Evolutionary conservation across 64 coral and sea anemone genomes (phyloP), one percentile per base, ranked within the genome.

Genomic region (Porites australiensis): DNA sequence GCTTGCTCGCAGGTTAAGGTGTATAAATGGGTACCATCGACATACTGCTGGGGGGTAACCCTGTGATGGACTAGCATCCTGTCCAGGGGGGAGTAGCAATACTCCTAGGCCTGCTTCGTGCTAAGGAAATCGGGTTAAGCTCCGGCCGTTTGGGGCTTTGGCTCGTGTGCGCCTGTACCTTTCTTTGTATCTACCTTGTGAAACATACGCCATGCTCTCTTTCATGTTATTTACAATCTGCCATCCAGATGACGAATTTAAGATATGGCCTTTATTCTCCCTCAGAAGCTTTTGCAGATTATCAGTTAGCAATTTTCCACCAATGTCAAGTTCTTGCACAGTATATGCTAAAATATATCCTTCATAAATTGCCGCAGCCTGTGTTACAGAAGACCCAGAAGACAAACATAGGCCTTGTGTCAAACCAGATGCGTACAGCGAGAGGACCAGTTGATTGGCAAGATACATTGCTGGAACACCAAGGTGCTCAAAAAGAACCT

Each of bases 171-270:
- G 22, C 19, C 14, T 43, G 15, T 44, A 18, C 47, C 27, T 37
- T 4, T 4, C 7, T 21, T 3, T 7, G n/a, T 44, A 10, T 7
- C 18, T 89, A 94, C 98, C 98, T 96, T 94, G 76, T 16, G 98
- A 82, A 50, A 99, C 88, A 89, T 90, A 99, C 18, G 87, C 88
- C 83, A 94, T 43, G 0, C 46, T 96, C 67, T 96, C 92, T 68
- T 99, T 99, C 72, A 99, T 99, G 43, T 90, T 77, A 86, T 99
- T 95, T 13, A 99, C 98, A 94, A 99, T 95, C 62, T 99, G 94
- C 98, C 98, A 99, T 18, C 94, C 94, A 58, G 98, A 99, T 43
- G 94, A 96, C 5, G 94, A 93, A 3, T 86, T 90, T 69, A 99
- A 99, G 19, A 91, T 96, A 43, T 92, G 82, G 9, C 94, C 98